A percentile compares a stretch with the other conserved stretches of the same genome.
phyloP scores from a whole-genome alignment of 2,888 invertebrate species.

The Drosophila mimetica region DNA sequence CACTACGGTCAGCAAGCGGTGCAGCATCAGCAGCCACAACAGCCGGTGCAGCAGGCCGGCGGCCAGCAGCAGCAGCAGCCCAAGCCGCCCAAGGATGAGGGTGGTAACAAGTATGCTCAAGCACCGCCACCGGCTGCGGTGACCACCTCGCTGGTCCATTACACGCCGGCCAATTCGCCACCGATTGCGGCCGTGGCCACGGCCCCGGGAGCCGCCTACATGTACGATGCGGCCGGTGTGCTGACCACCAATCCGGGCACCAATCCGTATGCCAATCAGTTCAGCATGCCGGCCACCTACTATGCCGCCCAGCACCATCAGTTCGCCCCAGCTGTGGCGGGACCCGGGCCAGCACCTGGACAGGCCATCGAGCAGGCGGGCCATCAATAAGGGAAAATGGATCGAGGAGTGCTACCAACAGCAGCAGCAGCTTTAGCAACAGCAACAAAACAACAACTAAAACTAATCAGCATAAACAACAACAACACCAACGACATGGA shows the following conservation, averaged over 20 bases:
- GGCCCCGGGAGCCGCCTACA: constrained; percentile 73
- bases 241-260: constrained; percentile 81
- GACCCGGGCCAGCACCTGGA: constrained; percentile 66
- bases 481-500: constrained; percentile 7
- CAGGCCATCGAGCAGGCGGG: constrained; percentile 66
- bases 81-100: constrained; percentile 64
- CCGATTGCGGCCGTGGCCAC: constrained; percentile 78
- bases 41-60: constrained; percentile 64
- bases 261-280: constrained; percentile 83
- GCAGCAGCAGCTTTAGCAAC: not conserved
- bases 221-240: constrained; percentile 83
- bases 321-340: constrained; percentile 67
- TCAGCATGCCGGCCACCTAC: constrained; percentile 80
- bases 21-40: constrained; percentile 62
- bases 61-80: too few species aligned
- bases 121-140: constrained; percentile 62
- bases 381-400: constrained; percentile 55
- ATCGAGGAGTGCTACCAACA: constrained; percentile 4
- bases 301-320: constrained; percentile 81
- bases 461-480: not conserved
- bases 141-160: constrained; percentile 66
- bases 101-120: constrained; percentile 67
- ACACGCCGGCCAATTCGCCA: constrained; percentile 83
- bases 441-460: not conserved
- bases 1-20: constrained; percentile 45